These are phyloP conservation scores for Sternarchorhynchus goeldii DNA, from an alignment of 2,797 vertebrate species.

Conservation along the genomic window DNA sequence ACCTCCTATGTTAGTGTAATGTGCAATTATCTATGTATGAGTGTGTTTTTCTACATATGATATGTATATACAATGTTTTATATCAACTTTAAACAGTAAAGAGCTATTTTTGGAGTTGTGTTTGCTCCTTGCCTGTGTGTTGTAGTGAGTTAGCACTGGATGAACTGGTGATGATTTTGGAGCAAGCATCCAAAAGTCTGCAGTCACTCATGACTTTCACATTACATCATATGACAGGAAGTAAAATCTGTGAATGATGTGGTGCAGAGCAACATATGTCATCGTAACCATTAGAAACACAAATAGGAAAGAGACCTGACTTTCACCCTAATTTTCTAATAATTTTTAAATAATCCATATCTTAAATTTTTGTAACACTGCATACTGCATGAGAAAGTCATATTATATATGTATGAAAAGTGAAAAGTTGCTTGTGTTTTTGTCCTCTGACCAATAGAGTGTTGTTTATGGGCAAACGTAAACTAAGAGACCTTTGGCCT, in stretches of 20 bases:
- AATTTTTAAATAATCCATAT: conserved; percentile 39
- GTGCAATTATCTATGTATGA: conserved; percentile 72
- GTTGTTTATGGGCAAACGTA: conserved; percentile 37
- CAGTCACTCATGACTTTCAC: conserved; percentile 16
- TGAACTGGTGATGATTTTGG: conserved; percentile 44
- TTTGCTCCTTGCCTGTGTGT: conserved; percentile 60
- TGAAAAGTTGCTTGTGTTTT: conserved; percentile 40
- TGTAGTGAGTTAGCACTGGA: conserved; percentile 51
- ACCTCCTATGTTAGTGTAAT: conserved; percentile 58
- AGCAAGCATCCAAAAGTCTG: conserved; percentile 42
- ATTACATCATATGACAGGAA: neutral
- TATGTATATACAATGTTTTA: conserved; percentile 69
- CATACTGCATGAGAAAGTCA: conserved; percentile 55
- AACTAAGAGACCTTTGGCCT: conserved; percentile 38
- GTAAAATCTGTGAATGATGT: conserved; percentile 16
- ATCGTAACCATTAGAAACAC: conserved; percentile 18
- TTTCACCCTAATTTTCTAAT: conserved; percentile 27
- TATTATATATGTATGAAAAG: conserved; percentile 47
- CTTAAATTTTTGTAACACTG: conserved; percentile 45
- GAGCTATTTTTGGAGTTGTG: conserved; percentile 69
- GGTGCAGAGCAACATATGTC: conserved; percentile 20
- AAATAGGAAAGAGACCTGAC: conserved; percentile 45
- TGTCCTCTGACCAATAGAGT: conserved; percentile 42
- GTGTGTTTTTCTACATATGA: conserved; percentile 67
- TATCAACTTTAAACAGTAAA: conserved; percentile 65